phyloP scores from a whole-genome alignment of 2,797 vertebrate species.

The Gallinago nigripennis region DNA sequence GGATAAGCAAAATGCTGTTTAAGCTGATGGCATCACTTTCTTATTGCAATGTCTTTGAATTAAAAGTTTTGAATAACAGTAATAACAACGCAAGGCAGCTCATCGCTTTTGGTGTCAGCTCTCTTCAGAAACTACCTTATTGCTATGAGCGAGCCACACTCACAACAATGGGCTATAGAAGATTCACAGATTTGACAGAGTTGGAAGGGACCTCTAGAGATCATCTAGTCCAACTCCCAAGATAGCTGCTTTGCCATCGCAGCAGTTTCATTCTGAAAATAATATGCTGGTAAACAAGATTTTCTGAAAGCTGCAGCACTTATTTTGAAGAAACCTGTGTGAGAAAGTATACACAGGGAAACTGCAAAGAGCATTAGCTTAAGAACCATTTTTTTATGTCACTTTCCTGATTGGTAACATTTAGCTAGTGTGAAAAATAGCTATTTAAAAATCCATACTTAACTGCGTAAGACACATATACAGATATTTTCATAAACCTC shows the following conservation, averaged over 20 bases:
- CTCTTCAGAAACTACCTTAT: not conserved
- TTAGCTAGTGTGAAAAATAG: not conserved
- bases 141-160: not conserved
- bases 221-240: no score
- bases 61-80: not conserved
- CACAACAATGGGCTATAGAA: not conserved
- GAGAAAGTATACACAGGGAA: not conserved
- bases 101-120: not conserved
- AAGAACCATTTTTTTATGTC: not conserved
- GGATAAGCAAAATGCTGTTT: slow-evolving; percentile 17
- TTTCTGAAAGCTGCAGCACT: not conserved
- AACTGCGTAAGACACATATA: not conserved
- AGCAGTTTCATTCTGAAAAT: not conserved
- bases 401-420: not conserved
- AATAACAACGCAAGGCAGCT: not conserved
- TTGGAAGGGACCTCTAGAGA: no score
- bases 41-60: not conserved
- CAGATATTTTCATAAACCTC: not conserved
- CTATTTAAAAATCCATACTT: not conserved
- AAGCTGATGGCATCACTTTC: not conserved
- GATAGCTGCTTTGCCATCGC: rapidly evolving
- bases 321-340: not conserved
- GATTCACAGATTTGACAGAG: no score
- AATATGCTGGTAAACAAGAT: not conserved
- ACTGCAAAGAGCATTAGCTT: not conserved